These are phyloP conservation scores for Podocnemis expansa DNA, from an alignment of 2,113 vertebrate genomes.

Conservation along the genomic window DNA sequence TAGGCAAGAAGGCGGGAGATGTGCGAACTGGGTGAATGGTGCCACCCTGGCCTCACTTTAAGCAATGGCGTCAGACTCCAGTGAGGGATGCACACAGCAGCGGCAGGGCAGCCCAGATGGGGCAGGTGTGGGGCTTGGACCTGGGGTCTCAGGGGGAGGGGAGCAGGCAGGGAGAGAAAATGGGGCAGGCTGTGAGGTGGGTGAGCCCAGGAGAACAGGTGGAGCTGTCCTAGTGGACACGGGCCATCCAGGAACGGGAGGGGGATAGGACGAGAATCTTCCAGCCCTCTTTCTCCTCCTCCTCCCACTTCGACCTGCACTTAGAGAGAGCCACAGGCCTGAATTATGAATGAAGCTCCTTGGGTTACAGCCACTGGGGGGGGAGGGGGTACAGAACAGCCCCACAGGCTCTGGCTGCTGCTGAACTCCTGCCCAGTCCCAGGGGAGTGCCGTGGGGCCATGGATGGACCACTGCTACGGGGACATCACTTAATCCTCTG, in stretches of 20 bases:
- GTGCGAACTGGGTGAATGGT: not conserved
- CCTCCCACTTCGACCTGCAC: slow-evolving; percentile 72
- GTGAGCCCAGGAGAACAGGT: not conserved
- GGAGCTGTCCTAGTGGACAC: not conserved
- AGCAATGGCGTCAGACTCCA: not conserved
- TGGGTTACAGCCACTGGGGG: slow-evolving; percentile 78
- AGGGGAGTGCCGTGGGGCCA: not conserved
- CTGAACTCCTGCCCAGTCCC: not conserved
- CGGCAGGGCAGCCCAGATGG: not conserved
- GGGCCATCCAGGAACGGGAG: not conserved
- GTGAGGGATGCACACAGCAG: not conserved
- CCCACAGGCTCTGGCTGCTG: not conserved
- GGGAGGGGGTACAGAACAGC: slow-evolving; percentile 82
- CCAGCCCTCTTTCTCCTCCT: slow-evolving; percentile 37
- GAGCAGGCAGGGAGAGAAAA: not conserved
- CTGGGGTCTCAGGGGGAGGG: not conserved
- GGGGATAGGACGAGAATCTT: not conserved
- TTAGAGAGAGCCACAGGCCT: slow-evolving; percentile 68
- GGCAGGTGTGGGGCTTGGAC: not conserved
- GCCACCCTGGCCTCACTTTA: not conserved
- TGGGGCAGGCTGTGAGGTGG: not conserved
- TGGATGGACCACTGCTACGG: not conserved
- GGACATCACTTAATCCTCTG: not conserved
- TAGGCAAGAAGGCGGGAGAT: not conserved
- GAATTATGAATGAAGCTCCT: slow-evolving; percentile 83